Evolutionary conservation across 2,888 invertebrate species (phyloP).

Genomic region (Orgyia antiqua): DNA sequence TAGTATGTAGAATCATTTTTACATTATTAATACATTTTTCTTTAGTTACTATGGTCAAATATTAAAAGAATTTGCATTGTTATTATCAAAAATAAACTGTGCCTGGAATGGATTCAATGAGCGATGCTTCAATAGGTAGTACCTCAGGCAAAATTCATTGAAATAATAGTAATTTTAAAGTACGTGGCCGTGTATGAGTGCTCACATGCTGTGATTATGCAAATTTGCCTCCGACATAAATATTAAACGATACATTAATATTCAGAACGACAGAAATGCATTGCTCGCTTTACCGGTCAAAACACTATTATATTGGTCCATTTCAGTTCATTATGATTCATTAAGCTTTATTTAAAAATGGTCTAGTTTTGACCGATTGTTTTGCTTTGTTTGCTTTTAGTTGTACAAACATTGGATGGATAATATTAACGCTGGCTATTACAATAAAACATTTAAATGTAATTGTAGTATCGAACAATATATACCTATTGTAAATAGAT

Average conservation of each 20-base stretch:
- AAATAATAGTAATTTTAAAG: constrained; percentile 64
- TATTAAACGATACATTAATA: constrained; percentile 76
- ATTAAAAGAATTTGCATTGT: too few species aligned
- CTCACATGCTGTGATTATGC: constrained; percentile 72
- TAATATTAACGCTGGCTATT: too few species aligned
- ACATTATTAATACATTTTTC: too few species aligned
- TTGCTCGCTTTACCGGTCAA: constrained; percentile 63
- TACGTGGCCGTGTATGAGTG: constrained; percentile 50
- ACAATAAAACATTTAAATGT: too few species aligned
- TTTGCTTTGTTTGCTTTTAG: neutral
- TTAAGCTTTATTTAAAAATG: constrained; percentile 33
- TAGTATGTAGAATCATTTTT: too few species aligned
- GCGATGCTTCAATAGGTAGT: constrained; percentile 13
- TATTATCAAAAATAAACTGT: too few species aligned
- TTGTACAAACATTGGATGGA: too few species aligned
- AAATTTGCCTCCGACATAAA: constrained; percentile 75
- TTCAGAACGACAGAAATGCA: constrained; percentile 71
- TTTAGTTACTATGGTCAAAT: too few species aligned
- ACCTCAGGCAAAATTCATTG: constrained; percentile 61
- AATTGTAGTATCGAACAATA: too few species aligned
- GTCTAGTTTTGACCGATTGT: constrained; percentile 1
- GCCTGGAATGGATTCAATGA: constrained; percentile 21
- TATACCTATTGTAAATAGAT: too few species aligned
- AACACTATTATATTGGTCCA: constrained; percentile 42
- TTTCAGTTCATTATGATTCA: constrained; percentile 42